Evolutionary conservation across 2,888 invertebrate species (phyloP).

Genomic region (Ptychoptera albimana): DNA sequence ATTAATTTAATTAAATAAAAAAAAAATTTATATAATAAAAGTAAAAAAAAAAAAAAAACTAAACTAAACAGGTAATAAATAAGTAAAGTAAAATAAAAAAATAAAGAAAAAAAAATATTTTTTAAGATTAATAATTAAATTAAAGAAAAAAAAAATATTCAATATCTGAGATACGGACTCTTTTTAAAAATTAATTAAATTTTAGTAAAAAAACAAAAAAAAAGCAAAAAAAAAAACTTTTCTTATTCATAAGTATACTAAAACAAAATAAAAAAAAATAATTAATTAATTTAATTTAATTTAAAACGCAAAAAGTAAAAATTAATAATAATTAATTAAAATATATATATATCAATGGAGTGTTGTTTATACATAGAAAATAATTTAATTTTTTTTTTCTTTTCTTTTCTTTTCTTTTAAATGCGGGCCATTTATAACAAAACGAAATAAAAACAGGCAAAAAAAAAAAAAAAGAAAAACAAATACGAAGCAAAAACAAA

Average conservation of each 20-base stretch:
- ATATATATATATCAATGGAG: background rate
- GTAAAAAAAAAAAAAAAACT: background rate
- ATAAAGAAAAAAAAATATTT: background rate
- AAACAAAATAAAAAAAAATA: background rate
- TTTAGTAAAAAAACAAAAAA: background rate
- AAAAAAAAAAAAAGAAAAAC: too few species aligned
- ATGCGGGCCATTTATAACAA: too few species aligned
- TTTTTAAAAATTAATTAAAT: background rate
- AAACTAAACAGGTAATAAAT: background rate
- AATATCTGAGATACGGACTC: background rate
- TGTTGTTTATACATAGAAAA: too few species aligned
- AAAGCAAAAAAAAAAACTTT: background rate
- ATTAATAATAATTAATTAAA: background rate
- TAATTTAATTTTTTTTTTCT: too few species aligned
- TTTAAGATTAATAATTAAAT: background rate
- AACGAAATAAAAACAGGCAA: too few species aligned
- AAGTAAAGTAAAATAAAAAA: background rate
- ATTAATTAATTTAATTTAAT: background rate
- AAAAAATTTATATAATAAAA: background rate
- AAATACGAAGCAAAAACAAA: too few species aligned
- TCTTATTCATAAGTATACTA: background rate
- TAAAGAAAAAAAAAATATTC: background rate
- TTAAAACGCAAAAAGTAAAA: background rate
- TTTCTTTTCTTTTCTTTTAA: too few species aligned
- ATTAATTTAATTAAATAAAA: background rate